Evolutionary conservation across 2,113 vertebrate genomes (phyloP).

Genomic region (Takifugu bimaculatus): DNA sequence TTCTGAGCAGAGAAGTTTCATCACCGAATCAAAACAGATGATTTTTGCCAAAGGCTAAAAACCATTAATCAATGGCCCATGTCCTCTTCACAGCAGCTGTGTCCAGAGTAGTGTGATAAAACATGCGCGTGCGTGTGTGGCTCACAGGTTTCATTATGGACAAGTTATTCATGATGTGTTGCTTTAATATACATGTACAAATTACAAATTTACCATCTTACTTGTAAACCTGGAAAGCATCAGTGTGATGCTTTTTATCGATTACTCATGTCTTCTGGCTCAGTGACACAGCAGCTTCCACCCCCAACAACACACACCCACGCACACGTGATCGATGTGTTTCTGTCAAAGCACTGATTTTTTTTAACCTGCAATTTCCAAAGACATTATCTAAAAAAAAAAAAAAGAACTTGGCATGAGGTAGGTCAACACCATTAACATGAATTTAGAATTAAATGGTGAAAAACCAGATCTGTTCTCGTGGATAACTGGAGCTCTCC

Average conservation of each 20-base stretch:
- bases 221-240: neutral
- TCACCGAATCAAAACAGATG: too few relatives aligned
- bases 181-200: neutral
- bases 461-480: conserved; percentile 9
- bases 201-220: neutral
- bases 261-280: conserved; percentile 37
- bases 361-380: neutral
- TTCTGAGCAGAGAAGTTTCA: neutral
- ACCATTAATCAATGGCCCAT: neutral
- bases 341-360: conserved; percentile 44
- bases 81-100: neutral
- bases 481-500: conserved; percentile 20
- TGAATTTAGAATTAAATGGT: neutral
- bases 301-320: conserved; percentile 16
- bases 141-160: neutral
- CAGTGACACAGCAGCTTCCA: conserved; percentile 56
- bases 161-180: neutral
- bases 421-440: neutral
- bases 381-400: neutral
- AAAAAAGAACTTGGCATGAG: neutral
- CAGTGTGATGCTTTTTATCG: conserved; percentile 29
- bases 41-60: too few relatives aligned
- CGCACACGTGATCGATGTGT: conserved; percentile 12
- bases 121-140: neutral
- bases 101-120: neutral